Conservation (phyloP, 2,113 vertebrate species). For the Piprites chloris region DNA sequence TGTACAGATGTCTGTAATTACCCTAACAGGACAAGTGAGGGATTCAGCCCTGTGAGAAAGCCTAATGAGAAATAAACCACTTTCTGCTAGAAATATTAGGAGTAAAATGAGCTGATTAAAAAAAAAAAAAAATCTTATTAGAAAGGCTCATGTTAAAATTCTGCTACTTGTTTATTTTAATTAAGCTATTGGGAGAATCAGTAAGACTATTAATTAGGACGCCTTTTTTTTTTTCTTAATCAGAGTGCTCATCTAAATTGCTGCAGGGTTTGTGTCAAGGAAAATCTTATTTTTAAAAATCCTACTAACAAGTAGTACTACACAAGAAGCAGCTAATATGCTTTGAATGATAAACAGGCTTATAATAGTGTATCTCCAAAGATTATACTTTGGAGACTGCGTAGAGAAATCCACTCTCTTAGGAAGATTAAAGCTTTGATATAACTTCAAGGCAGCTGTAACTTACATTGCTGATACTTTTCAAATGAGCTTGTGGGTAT, state of each 20-base stretch:
- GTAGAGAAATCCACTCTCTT: background rate
- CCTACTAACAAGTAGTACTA: background rate
- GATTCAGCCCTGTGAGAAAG: background rate
- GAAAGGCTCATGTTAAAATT: slow-evolving; percentile 16
- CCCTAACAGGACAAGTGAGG: background rate
- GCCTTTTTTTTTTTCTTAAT: background rate
- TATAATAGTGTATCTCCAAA: background rate
- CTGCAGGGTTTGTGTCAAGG: background rate
- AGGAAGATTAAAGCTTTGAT: slow-evolving; percentile 10
- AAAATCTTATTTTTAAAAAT: background rate
- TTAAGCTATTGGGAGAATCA: slow-evolving; percentile 12
- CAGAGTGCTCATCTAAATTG: background rate
- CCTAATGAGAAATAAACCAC: background rate
- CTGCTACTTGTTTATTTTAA: slow-evolving; percentile 29
- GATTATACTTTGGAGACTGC: background rate
- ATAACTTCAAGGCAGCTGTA: background rate
- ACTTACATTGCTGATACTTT: background rate
- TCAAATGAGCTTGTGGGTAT: background rate
- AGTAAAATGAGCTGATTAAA: slow-evolving; percentile 17
- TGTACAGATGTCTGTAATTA: slow-evolving; percentile 23
- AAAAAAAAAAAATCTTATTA: background rate
- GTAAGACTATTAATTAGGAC: slow-evolving; percentile 17
- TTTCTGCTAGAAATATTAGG: slow-evolving; percentile 10
- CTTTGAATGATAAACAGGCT: slow-evolving; percentile 23
- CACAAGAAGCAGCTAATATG: background rate